Base-by-base conservation (phyloP, 2,888 invertebrate genomes). In the Drosophila conformis region DNA sequence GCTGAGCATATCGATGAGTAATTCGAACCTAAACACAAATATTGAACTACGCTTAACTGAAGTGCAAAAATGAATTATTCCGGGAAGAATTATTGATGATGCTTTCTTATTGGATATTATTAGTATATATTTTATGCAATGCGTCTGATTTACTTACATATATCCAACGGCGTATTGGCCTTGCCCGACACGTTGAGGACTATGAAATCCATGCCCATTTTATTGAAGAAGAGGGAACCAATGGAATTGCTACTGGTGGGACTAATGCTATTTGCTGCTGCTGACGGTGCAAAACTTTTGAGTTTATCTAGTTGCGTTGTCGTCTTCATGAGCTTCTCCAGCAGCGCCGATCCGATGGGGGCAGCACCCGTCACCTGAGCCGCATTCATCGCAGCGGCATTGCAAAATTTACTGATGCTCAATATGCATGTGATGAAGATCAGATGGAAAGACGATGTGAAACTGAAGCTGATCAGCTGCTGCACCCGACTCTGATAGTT, bases 161-260 rank as follows among this genome's bases (percentile, higher is more conserved):
- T 90, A 70, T 92, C 93, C 69, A 92, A 66, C 2, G 91, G 58
- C 4, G 93, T 91, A 33, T 91, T 92, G 60, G 89, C 82, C 57
- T 92, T 93, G 60, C 93, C 93, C 29, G 93, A 93, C 21, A 93
- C 90, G 82, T 93, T 93, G 46, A 91, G 77, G 60, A 91, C 92
- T 65, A 85, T 87, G 38, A 92, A 82, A 29, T 91, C 90, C 74
- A 86, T 82, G 67, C 74, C 78, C 2, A 85, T 76, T 76, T 59
- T 84, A 48, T 81, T 85, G 61, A 83, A 80, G 54, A 83, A 69
- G 51, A 64, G 49, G 35, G 59, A 84, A 13, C 52, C 68, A 36
- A 73, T 46, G 29, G 69, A 74, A 51, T 54, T 82, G 58, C 68
- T 66, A 40, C 63, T 60, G 18, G 54, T 67, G 15, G 60, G 62